Percentiles rank a stretch among this genome's conserved stretches.
phyloP scores from a whole-genome alignment of 1,140 invertebrate genomes.

The Pygmarrhopalites habei region DNA sequence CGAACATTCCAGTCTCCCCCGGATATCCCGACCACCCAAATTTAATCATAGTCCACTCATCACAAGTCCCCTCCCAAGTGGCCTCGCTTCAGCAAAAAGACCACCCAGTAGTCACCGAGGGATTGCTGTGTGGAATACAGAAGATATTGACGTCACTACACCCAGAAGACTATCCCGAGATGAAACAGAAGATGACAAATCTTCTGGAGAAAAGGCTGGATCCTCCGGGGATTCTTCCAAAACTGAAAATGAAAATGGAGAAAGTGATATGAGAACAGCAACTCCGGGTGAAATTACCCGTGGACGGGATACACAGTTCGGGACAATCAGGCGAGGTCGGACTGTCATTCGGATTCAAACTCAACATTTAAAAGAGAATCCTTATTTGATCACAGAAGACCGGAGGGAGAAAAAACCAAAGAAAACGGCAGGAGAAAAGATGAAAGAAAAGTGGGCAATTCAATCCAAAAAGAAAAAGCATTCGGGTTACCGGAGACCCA shows the following conservation, averaged over 20 bases:
- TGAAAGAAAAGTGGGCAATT: slow-evolving; percentile 40
- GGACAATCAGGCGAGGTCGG: slow-evolving; percentile 59
- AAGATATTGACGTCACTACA: slow-evolving; percentile 67
- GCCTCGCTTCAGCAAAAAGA: slow-evolving; percentile 43
- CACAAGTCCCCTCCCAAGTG: not conserved
- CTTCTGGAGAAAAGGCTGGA: slow-evolving; percentile 14
- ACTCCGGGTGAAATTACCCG: slow-evolving; percentile 12
- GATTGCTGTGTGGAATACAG: slow-evolving; percentile 58
- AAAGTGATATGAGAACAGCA: not conserved
- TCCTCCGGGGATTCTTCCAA: not conserved
- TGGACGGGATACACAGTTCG: slow-evolving; percentile 31
- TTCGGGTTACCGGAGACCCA: slow-evolving; percentile 27
- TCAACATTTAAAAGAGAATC: slow-evolving; percentile 47
- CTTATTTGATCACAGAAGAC: slow-evolving; percentile 39
- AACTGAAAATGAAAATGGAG: not conserved
- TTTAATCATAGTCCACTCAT: not conserved
- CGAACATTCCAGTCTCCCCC: slow-evolving; percentile 47
- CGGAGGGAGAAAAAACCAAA: slow-evolving; percentile 22
- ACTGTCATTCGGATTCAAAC: slow-evolving; percentile 63
- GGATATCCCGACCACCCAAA: slow-evolving; percentile 38
- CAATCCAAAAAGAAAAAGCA: slow-evolving; percentile 35
- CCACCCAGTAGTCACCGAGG: not conserved
- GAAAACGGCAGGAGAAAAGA: slow-evolving; percentile 38
- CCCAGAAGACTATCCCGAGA: slow-evolving; percentile 44
- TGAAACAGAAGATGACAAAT: not conserved